phyloP scores from a whole-genome alignment of 1,140 invertebrate genomes.

The Aphidius ervi region DNA sequence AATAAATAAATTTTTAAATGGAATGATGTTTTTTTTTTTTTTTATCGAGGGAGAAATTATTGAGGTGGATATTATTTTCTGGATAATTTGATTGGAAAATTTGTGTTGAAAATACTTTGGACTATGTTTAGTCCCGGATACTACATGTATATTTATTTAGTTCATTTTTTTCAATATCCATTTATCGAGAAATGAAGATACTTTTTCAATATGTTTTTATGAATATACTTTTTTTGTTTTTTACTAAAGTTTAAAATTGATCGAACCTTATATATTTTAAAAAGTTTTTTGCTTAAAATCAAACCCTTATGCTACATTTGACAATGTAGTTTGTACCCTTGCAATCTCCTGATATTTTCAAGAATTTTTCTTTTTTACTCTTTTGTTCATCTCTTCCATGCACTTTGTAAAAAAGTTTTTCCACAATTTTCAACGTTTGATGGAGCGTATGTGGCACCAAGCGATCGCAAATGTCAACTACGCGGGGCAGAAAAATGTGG shows the following conservation, averaged over 20 bases:
- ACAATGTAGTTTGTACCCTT: slow-evolving; percentile 15
- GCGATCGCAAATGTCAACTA: slow-evolving; percentile 15
- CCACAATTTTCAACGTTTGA: slow-evolving; percentile 25
- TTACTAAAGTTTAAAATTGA: slow-evolving; percentile 14
- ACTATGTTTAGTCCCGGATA: too few species aligned
- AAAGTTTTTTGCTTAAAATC: slow-evolving; percentile 16
- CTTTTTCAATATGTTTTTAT: not conserved
- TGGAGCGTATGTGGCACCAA: slow-evolving; percentile 9
- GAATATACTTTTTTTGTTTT: slow-evolving; percentile 1
- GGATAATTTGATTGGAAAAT: too few species aligned
- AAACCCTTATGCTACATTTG: slow-evolving; percentile 22
- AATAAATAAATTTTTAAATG: too few species aligned
- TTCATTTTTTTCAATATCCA: too few species aligned
- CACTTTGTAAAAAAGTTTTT: slow-evolving; percentile 15
- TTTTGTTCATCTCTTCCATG: not conserved
- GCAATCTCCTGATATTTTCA: slow-evolving; percentile 1
- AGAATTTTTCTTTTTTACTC: slow-evolving; percentile 2
- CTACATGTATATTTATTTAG: too few species aligned
- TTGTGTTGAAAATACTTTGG: too few species aligned
- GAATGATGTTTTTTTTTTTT: too few species aligned
- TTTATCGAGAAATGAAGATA: not conserved
- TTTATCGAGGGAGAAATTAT: too few species aligned
- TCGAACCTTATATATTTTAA: slow-evolving; percentile 14
- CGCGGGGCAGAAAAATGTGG: slow-evolving; percentile 12
- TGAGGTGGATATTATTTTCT: too few species aligned